Conservation (phyloP, 2,797 vertebrate species). For the Leptodon cayanensis region DNA sequence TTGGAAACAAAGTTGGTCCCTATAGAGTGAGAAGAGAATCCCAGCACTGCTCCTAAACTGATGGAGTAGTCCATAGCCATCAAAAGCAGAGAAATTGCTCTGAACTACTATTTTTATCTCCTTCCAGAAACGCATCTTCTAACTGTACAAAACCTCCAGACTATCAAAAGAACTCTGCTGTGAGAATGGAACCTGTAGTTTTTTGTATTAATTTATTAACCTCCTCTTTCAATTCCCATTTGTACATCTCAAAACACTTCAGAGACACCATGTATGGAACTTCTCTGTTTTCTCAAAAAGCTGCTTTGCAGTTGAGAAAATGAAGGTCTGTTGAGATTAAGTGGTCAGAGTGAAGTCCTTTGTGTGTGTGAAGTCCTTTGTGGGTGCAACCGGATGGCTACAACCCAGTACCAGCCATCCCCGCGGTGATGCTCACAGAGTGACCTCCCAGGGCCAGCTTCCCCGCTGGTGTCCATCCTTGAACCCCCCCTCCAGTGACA, state of each 20-base stretch:
- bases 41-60: neutral
- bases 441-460: neutral
- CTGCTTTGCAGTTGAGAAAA: neutral
- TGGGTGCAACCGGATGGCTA: accelerated
- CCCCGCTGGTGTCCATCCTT: neutral
- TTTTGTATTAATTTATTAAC: neutral
- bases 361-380: neutral
- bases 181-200: neutral
- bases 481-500: neutral
- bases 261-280: accelerated
- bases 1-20: neutral
- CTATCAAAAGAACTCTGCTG: neutral
- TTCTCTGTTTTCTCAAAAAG: neutral
- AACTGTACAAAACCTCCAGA: neutral
- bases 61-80: neutral
- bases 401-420: neutral
- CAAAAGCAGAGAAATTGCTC: neutral
- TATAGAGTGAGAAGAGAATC: neutral
- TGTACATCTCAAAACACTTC: neutral
- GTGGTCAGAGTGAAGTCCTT: neutral
- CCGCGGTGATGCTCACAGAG: neutral
- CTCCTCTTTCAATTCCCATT: neutral
- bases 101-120: neutral
- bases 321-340: neutral
- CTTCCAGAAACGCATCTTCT: neutral